Conservation (phyloP, 2,797 vertebrate species). For the Sphenopsis melanotis region DNA sequence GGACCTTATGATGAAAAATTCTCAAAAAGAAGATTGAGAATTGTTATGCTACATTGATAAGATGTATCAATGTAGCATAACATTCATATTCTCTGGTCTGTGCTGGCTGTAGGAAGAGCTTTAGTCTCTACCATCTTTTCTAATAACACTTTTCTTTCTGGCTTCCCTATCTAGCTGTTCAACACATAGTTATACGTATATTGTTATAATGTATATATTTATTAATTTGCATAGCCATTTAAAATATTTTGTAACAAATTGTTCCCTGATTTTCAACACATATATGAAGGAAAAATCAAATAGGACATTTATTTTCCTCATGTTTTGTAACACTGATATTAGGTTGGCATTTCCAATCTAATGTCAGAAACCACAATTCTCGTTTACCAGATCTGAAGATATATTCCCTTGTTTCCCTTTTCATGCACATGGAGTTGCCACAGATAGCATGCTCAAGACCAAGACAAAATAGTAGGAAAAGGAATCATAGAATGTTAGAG, state of each 20-base stretch:
- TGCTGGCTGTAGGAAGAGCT: neutral
- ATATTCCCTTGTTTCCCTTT: neutral
- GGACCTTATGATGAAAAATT: neutral
- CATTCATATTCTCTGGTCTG: neutral
- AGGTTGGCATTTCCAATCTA: neutral
- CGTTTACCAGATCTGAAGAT: neutral
- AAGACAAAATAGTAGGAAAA: neutral
- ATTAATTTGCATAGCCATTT: neutral
- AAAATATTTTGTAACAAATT: neutral
- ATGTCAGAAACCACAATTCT: neutral
- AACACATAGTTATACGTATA: neutral
- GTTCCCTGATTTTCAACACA: neutral
- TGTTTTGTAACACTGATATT: neutral
- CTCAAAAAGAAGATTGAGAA: neutral
- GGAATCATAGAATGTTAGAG: neutral
- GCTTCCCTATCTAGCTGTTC: neutral
- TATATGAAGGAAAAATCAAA: neutral
- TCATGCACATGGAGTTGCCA: fast-evolving
- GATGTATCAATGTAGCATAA: neutral
- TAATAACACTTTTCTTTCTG: neutral
- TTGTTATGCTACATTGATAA: neutral
- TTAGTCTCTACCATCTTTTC: neutral
- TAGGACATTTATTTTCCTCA: neutral
- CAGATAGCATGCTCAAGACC: neutral
- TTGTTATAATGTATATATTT: neutral